A percentile compares a stretch with the other conserved stretches of the same genome.
Evolutionary conservation across 2,113 vertebrate species (phyloP).

Genomic region (Pitta sordida): DNA sequence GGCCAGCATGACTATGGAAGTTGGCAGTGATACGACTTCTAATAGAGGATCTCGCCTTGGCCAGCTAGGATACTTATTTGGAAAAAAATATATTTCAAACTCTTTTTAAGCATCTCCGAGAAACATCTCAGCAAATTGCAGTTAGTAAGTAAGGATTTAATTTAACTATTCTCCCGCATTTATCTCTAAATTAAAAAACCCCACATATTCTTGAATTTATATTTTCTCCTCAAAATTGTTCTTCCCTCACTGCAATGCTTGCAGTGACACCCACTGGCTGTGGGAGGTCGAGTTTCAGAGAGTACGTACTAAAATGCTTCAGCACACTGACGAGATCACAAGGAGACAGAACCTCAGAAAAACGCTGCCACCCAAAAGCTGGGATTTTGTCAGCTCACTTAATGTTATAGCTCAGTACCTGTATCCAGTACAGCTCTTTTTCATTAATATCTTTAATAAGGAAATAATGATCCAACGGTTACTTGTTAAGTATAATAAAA

Average conservation of each 20-base stretch:
- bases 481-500: neutral
- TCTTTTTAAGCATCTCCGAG: neutral
- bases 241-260: neutral
- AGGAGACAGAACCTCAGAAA: neutral
- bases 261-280: constrained; percentile 46
- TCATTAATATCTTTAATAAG: neutral
- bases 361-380: neutral
- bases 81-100: neutral
- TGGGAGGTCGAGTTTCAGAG: neutral
- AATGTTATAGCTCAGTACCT: neutral
- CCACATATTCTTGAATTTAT: neutral
- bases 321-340: accelerated
- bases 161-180: neutral
- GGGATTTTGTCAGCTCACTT: neutral
- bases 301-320: neutral
- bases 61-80: neutral
- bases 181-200: neutral
- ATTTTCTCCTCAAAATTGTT: neutral
- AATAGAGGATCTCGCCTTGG: neutral
- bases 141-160: neutral
- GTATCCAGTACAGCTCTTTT: neutral
- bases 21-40: neutral
- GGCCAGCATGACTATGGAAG: neutral
- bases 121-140: neutral
- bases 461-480: neutral